Evolutionary conservation across 2,888 invertebrate genomes (phyloP), one percentile per base, ranked within the genome.

Genomic region (Trisateles emortualis): DNA sequence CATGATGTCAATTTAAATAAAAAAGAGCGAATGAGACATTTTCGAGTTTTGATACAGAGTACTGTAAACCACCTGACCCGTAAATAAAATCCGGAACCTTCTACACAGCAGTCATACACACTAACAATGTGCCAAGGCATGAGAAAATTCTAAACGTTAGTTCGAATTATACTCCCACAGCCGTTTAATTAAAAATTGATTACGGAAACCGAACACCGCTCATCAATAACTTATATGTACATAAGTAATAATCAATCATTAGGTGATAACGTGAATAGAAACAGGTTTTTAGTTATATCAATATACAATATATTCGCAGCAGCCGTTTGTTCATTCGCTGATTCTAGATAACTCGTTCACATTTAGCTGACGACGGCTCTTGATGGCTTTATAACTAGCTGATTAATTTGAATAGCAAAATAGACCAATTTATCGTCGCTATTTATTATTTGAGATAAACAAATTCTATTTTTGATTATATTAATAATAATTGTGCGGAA

Each of bases 191-290:
- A 42, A 30, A 49, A 61, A 66, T 24, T 45, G 14, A 51, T 47
- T 40, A 50, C 44, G 41, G 66, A 65, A 68, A 68, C 16, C 24
- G 36, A 45, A 44, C 6, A 44, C 24, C 24, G 50, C 50, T 61
- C 61, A 58, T 50, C 43, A 43, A 22, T 43, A 30, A 38, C 42
- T 49, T 43, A 63, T 32, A 50, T 48, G 29, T 47, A 65, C 35
- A 43, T 51, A 61, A 52, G 52, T 48, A 66, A 67, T 69, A 62
- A 79, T 78, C 69, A 65, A 78, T 77, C 74, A 70, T 48, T 45
- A 39, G 52, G 49, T 55, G 62, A 64, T 63, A 54, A 65, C 54
- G 52, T 60, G 58, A 59, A 54, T 62, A 51, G 38, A 35, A 59
- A 60, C 62, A 35, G 62, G 62, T 72, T 59, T 58, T 55, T 52